These are phyloP conservation scores for Drosophila maculinotata DNA, from an alignment of 2,888 invertebrate species.

Conservation along the genomic window DNA sequence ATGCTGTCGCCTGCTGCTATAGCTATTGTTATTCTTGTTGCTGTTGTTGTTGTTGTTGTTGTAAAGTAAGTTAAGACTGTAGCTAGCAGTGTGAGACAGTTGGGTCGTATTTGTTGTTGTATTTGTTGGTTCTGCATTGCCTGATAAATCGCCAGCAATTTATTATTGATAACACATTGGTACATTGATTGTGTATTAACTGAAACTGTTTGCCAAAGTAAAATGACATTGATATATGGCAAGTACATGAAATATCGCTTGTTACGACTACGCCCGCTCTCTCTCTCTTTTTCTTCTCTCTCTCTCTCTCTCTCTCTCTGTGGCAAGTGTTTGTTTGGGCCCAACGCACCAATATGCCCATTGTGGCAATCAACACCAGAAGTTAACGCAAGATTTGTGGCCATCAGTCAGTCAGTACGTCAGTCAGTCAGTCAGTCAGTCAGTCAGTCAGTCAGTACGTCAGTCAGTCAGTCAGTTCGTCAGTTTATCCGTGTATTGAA, in stretches of 20 bases:
- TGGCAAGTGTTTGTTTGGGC: slow-evolving; percentile 31
- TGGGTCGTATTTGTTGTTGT: slow-evolving; percentile 31
- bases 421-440: slow-evolving; percentile 1
- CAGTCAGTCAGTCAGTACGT: slow-evolving; percentile 21
- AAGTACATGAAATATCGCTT: slow-evolving; percentile 79
- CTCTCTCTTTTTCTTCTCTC: slow-evolving; percentile 20
- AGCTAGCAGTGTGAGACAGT: slow-evolving; percentile 19
- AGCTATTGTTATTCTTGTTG: slow-evolving; percentile 16
- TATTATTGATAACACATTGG: slow-evolving; percentile 82
- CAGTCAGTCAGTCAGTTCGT: slow-evolving; percentile 8
- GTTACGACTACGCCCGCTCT: slow-evolving; percentile 57
- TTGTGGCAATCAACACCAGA: slow-evolving; percentile 76
- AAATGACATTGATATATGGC: slow-evolving; percentile 80
- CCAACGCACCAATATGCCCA: slow-evolving; percentile 53
- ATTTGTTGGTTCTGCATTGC: slow-evolving; percentile 58
- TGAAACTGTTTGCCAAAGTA: slow-evolving; percentile 82
- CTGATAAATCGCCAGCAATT: slow-evolving; percentile 80
- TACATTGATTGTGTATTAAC: slow-evolving; percentile 81
- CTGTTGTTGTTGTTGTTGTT: slow-evolving; percentile 22
- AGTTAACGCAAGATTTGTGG: slow-evolving; percentile 72
- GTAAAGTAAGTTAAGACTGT: slow-evolving; percentile 64
- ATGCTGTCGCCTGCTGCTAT: slow-evolving; percentile 56
- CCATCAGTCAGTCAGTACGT: slow-evolving; percentile 13
- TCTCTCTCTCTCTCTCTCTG: slow-evolving; percentile 3
- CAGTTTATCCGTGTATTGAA: slow-evolving; percentile 34